Conservation (phyloP, 2,113 vertebrate genomes). For the Notiomystis cincta region DNA sequence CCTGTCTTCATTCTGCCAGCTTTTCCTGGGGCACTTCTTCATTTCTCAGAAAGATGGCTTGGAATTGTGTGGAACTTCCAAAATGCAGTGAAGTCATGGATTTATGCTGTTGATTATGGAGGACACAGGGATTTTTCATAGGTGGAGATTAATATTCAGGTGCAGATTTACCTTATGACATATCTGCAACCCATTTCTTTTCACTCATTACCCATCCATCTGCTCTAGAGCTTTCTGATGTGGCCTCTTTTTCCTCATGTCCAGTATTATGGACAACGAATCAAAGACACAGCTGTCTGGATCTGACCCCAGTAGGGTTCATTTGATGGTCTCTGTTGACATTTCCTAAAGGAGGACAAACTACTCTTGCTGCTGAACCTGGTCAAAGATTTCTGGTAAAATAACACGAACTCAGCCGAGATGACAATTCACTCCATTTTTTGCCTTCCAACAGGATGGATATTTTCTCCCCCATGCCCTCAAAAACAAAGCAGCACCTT, state of each 20-base stretch:
- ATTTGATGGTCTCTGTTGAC: background rate
- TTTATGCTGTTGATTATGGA: background rate
- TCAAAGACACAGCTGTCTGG: background rate
- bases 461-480: background rate
- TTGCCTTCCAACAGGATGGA: background rate
- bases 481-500: background rate
- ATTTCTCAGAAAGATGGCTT: background rate
- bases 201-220: background rate
- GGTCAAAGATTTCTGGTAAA: background rate
- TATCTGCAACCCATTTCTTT: background rate
- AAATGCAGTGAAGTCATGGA: background rate
- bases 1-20: background rate
- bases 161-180: background rate
- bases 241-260: background rate
- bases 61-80: background rate
- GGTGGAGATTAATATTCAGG: background rate
- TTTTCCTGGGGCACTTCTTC: background rate
- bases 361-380: background rate
- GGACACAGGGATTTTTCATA: background rate
- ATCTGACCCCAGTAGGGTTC: background rate
- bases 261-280: background rate
- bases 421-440: background rate
- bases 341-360: background rate
- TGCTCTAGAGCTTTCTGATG: background rate
- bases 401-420: background rate